Base-by-base conservation (phyloP, 2,797 vertebrate species). In the Synanceia verrucosa region DNA sequence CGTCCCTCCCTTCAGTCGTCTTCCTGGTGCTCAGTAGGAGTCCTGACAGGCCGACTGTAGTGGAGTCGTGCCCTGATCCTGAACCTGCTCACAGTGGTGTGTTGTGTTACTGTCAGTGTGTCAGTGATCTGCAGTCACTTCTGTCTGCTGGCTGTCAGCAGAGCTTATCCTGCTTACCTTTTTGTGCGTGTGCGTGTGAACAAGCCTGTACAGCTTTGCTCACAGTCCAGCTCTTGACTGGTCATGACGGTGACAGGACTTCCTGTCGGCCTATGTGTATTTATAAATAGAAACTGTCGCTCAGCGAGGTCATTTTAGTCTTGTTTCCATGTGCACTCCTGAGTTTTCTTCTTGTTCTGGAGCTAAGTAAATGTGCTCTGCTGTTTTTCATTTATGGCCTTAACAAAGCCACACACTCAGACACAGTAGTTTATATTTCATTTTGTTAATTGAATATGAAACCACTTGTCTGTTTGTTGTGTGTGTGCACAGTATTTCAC, bases 101-200 rank as follows among this genome's bases (percentile, higher is more conserved):
- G 37, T 68, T 65, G 67, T 51, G 47, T 68, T 36, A 8, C 50
- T 4, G 70, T 23, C 43, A 65, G 67, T 23, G 67, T 79, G 60
- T 61, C 28, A 73, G 77, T 78, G 85, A 84, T 82, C 77, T 48
- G 50, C 79, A 58, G 70, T 48, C 59, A 16, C 68, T 64, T 44
- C 34, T 78, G 67, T 79, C 79, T 73, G 79, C 71, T 63, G 0
- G 28, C 71, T 69, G 77, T 81, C 82, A 77, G 75, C 72, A 16
- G 37, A 72, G 66, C 53, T 81, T 61, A 74, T 69, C 69, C 77
- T n/a, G 1, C 57, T 71, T 28, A 48, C 46, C 59, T 60, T 36
- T 48, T 44, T n/a, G n/a, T n/a, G n/a, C n/a, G n/a, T n/a, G n/a
- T n/a, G n/a, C n/a, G n/a, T n/a, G n/a, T n/a, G n/a, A n/a, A n/a